A percentile compares a stretch with the other conserved stretches of the same genome.
Conservation (phyloP, 1,140 invertebrate species). For the Eumaeus atala region DNA sequence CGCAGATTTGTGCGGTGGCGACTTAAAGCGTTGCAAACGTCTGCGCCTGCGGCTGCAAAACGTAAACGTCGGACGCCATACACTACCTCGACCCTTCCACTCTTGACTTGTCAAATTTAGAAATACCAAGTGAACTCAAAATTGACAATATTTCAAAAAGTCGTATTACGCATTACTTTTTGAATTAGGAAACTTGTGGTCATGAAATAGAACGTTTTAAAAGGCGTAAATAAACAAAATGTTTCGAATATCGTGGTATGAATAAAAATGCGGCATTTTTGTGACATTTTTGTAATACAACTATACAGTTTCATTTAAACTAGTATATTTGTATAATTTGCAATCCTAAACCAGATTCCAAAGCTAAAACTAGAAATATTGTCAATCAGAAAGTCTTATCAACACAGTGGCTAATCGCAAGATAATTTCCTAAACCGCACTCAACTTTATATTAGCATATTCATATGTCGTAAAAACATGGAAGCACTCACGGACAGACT, state of each 20-base stretch:
- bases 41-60: no score
- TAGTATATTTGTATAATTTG: no score
- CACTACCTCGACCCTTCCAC: background rate
- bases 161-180: no score
- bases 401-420: constrained; percentile 34
- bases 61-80: background rate
- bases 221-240: no score
- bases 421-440: constrained; percentile 44
- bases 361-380: constrained; percentile 44
- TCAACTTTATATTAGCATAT: constrained; percentile 58
- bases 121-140: constrained; percentile 4
- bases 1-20: no score
- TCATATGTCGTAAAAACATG: constrained; percentile 65
- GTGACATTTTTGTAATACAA: constrained; percentile 5
- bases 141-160: constrained; percentile 17
- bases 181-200: background rate
- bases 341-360: constrained; percentile 15
- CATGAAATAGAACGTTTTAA: no score
- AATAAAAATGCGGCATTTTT: constrained; percentile 2
- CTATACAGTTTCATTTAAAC: background rate
- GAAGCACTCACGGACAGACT: constrained; percentile 71
- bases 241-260: background rate
- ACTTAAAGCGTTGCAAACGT: no score
- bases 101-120: background rate
- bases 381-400: constrained; percentile 51